Evolutionary conservation across 2,797 vertebrate species (phyloP), one percentile per base, ranked within the genome.

Genomic region (Molossus alvarezi): DNA sequence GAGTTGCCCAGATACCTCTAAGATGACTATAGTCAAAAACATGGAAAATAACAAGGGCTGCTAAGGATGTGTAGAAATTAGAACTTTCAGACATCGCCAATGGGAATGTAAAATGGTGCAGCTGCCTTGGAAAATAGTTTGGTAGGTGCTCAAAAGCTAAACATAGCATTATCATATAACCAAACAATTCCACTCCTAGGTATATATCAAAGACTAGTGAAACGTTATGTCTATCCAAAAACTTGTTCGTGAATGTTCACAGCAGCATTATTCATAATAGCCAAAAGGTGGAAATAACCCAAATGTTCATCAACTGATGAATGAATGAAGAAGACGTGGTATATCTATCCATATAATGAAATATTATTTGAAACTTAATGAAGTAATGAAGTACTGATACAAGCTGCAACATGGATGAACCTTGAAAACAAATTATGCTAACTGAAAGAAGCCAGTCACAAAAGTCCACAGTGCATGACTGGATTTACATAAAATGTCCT

Each of bases 351-450:
- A 80, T 27, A 81, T 8, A 82, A 62, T 45, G 33, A 25, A 57
- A 65, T 65, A 57, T 33, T 57, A 73, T 29, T 29, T 53, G 53
- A 58, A 45, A 83, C n/a, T 20, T 57, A 58, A 55, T 33, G 33
- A 94, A 86, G 21, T 80, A 91, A 86, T 12, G 12, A 85, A 85
- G 33, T 90, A 90, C 18, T 51, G 37, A 80, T 29, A 37, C 13
- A 72, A 79, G 17, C 48, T 73, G 57, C 29, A 48, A 72, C 57
- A 37, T 29, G 29, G 29, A 86, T 58, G 23, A 86, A 80, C 23
- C 17, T 7, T 90, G 25, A 77, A 55, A 62, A 90, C 48, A 90
- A 33, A 18, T 21, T 14, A 60, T 7, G 33, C 79, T n/a, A 84
- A 72, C 45, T 72, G 33, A 77, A 71, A 92, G 77, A 77, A 84